phyloP scores from a whole-genome alignment of 2,888 invertebrate species.

The Drosophila mercatorum region DNA sequence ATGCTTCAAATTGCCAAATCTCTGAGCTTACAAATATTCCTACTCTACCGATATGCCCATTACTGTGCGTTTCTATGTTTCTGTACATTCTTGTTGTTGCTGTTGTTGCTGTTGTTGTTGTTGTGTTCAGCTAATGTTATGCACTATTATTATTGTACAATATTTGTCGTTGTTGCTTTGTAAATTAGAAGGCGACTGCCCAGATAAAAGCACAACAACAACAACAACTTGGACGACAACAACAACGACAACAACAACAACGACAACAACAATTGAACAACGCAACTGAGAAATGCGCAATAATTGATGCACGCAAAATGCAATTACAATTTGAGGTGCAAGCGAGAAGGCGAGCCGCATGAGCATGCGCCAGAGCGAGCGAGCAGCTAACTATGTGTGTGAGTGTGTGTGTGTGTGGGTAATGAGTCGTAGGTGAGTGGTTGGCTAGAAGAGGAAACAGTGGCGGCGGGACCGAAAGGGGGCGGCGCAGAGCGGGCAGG shows the following conservation, averaged over 20 bases:
- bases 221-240: slow-evolving; percentile 24
- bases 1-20: slow-evolving; percentile 2
- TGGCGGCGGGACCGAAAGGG: neutral
- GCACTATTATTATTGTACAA: slow-evolving; percentile 70
- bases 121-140: slow-evolving; percentile 59
- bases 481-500: neutral
- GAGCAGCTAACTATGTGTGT: neutral
- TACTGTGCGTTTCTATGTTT: neutral
- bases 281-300: slow-evolving; percentile 75
- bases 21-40: neutral
- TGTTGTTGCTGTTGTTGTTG: neutral
- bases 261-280: slow-evolving; percentile 53
- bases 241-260: slow-evolving; percentile 20
- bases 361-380: slow-evolving; percentile 9
- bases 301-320: slow-evolving; percentile 79
- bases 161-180: slow-evolving; percentile 42
- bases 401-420: slow-evolving; percentile 28
- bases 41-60: neutral
- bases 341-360: slow-evolving; percentile 34
- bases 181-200: slow-evolving; percentile 71
- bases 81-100: neutral
- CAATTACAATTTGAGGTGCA: slow-evolving; percentile 55
- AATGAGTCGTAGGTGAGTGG: slow-evolving; percentile 53
- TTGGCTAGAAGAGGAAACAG: neutral
- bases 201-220: slow-evolving; percentile 54